Conservation (phyloP, 2,888 invertebrate genomes). For the Chirona hameri region DNA sequence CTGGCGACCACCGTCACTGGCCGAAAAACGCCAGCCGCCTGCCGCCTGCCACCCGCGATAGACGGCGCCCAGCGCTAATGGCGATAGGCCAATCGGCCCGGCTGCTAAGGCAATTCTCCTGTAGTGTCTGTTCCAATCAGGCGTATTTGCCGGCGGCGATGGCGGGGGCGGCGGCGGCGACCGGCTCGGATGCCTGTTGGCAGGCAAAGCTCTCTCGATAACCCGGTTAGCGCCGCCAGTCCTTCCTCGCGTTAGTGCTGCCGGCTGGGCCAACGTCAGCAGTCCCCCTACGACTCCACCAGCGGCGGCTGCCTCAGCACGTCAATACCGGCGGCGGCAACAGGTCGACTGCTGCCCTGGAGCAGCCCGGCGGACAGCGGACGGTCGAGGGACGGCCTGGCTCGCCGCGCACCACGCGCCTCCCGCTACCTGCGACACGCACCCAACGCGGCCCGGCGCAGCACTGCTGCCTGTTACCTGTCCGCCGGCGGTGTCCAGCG, state of each 20-base stretch:
- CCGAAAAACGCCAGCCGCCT: background rate
- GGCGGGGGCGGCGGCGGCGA: background rate
- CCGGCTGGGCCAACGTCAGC: background rate
- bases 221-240: background rate
- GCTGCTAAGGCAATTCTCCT: slow-evolving; percentile 5
- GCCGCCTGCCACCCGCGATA: too few relatives aligned
- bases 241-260: background rate
- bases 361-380: background rate
- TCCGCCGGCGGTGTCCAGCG: too few relatives aligned
- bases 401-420: too few relatives aligned
- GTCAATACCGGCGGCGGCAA: slow-evolving; percentile 3
- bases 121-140: slow-evolving; percentile 5
- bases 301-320: background rate
- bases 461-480: too few relatives aligned
- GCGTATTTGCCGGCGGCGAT: background rate
- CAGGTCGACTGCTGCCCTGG: background rate
- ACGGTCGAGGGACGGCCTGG: too few relatives aligned
- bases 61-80: background rate
- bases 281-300: background rate
- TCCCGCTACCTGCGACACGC: too few relatives aligned
- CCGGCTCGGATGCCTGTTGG: background rate
- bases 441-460: too few relatives aligned
- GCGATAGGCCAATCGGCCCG: background rate
- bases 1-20: background rate
- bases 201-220: background rate